Evolutionary conservation across 1,140 invertebrate genomes (phyloP).

Genomic region (Brachionus plicatilis): DNA sequence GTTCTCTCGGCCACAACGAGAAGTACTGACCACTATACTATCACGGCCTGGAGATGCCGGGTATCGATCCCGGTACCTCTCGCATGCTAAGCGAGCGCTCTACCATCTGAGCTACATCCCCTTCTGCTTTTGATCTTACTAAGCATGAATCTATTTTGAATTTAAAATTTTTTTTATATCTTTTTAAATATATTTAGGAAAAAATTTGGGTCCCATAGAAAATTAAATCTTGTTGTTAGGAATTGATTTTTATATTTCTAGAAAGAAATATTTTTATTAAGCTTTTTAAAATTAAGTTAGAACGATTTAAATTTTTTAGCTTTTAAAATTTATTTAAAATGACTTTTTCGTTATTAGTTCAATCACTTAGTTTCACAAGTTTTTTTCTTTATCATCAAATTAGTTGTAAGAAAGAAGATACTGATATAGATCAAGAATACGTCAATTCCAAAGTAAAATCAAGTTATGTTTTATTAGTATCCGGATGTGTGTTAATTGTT

Average conservation of each 20-base stretch:
- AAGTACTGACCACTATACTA: slow-evolving; percentile 85
- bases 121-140: not conserved
- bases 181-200: no score
- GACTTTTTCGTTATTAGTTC: not conserved
- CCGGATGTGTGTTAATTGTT: slow-evolving; percentile 4
- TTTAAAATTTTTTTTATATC: no score
- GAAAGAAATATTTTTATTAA: no score
- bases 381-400: not conserved
- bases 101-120: slow-evolving; percentile 38
- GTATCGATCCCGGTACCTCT: slow-evolving; percentile 39
- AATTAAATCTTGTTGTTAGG: not conserved
- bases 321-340: not conserved
- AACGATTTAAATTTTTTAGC: not conserved
- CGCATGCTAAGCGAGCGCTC: slow-evolving; percentile 39
- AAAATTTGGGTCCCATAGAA: not conserved
- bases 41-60: slow-evolving; percentile 61
- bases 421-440: not conserved
- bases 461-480: not conserved
- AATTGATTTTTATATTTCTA: not conserved
- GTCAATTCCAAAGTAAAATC: not conserved
- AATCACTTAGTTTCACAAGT: not conserved
- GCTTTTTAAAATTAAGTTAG: no score
- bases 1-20: slow-evolving; percentile 85
- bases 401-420: not conserved
- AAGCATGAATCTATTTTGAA: no score